Conservation (phyloP, 2,113 vertebrate genomes). For the Neogale vison region DNA sequence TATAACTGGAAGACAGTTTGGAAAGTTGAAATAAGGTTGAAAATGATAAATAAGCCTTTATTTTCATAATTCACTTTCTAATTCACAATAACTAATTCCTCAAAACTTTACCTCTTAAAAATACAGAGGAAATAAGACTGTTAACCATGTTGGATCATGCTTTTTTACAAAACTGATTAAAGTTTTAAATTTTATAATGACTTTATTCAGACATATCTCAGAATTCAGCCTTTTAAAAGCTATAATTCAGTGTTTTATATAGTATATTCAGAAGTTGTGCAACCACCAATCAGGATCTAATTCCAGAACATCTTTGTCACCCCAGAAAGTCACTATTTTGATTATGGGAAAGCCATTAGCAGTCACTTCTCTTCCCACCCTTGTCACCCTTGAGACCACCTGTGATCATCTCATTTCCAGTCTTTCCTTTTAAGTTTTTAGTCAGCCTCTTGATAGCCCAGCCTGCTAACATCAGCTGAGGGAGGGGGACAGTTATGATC, state of each 20-base stretch:
- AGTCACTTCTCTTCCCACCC: background rate
- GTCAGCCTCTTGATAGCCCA: background rate
- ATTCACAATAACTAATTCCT: constrained; percentile 17
- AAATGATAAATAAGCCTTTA: background rate
- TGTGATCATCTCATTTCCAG: background rate
- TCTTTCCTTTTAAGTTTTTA: constrained; percentile 9
- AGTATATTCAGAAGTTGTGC: background rate
- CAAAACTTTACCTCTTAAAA: constrained; percentile 25
- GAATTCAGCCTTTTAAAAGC: background rate
- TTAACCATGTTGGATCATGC: background rate
- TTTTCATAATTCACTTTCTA: background rate
- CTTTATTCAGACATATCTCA: background rate
- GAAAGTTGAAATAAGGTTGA: constrained; percentile 1
- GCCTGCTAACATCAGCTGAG: background rate
- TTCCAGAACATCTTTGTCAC: background rate
- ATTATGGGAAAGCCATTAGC: background rate
- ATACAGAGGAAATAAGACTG: background rate
- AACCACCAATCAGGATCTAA: background rate
- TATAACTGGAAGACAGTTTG: constrained; percentile 26
- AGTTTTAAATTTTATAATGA: constrained; percentile 27
- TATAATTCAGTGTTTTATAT: background rate
- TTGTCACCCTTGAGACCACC: too few relatives aligned
- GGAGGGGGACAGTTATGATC: background rate
- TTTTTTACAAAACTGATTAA: constrained; percentile 23
- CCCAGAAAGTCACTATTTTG: background rate